Conservation (phyloP, 92 coral and sea anemone species). For the Phymanthus crucifer region DNA sequence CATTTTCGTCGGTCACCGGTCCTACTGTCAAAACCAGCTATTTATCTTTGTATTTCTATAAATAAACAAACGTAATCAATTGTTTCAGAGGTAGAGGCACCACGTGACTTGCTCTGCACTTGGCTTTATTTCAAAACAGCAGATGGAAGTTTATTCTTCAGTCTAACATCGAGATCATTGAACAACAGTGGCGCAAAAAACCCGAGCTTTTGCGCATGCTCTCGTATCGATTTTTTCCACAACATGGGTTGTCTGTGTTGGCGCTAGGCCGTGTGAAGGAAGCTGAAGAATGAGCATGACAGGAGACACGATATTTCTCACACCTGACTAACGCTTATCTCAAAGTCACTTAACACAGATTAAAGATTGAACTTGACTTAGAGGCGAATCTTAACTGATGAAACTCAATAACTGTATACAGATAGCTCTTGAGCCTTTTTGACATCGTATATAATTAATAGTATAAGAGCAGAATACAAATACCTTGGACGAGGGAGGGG, state of each 20-base stretch:
- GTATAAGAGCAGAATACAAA: background rate
- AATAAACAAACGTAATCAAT: conserved; percentile 1
- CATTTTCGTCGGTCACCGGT: background rate
- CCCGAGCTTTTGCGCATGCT: too few species aligned
- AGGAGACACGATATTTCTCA: too few species aligned
- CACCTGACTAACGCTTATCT: background rate
- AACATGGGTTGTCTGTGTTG: too few species aligned
- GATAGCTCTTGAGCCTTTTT: background rate
- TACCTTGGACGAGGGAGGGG: background rate
- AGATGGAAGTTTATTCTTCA: too few species aligned
- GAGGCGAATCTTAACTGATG: background rate
- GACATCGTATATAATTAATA: background rate
- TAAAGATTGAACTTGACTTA: background rate
- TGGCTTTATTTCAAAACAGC: conserved; percentile 4
- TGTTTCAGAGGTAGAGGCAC: background rate
- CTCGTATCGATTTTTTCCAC: too few species aligned
- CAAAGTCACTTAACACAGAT: background rate
- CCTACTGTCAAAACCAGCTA: background rate
- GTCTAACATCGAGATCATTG: too few species aligned
- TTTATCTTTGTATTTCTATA: background rate
- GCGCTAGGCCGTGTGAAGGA: too few species aligned
- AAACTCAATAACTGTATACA: background rate
- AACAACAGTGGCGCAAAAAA: too few species aligned
- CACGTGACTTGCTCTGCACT: background rate
- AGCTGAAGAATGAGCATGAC: too few species aligned